A percentile compares a stretch with the other conserved stretches of the same genome.
Conservation (phyloP, 2,797 vertebrate species). For the Myiotriccus ornatus region DNA sequence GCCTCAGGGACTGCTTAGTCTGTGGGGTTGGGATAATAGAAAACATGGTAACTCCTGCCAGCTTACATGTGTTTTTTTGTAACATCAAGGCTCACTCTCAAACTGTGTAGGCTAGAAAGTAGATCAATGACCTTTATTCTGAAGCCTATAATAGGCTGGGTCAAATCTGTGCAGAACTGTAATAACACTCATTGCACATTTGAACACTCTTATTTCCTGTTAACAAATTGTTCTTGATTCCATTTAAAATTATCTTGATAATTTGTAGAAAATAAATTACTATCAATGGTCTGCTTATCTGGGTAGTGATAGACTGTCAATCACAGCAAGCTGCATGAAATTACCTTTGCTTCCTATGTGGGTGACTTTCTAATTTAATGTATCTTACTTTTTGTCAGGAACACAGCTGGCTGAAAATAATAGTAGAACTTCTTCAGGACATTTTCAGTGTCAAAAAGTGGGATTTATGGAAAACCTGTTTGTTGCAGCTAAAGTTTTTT, state of each 20-base stretch:
- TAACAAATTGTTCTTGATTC: background rate
- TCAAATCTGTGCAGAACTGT: accelerated
- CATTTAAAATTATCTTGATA: background rate
- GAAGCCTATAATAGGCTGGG: background rate
- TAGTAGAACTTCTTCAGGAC: background rate
- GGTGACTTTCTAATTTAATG: background rate
- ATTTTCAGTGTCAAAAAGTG: background rate
- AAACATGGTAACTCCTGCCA: background rate
- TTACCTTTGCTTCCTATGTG: background rate
- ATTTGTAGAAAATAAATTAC: background rate
- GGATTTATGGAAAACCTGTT: background rate
- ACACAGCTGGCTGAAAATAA: background rate
- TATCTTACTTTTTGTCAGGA: background rate
- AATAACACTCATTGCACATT: background rate
- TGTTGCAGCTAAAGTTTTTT: background rate
- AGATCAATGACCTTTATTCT: background rate
- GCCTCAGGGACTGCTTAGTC: background rate
- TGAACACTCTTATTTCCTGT: background rate
- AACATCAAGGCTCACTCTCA: background rate
- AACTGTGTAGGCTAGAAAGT: background rate
- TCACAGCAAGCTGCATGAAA: background rate
- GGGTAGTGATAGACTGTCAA: background rate
- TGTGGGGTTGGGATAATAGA: background rate
- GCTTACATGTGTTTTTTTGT: background rate
- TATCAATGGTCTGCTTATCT: background rate